phyloP scores from a whole-genome alignment of 1,140 invertebrate species.

The Lasioglossum albipes region DNA sequence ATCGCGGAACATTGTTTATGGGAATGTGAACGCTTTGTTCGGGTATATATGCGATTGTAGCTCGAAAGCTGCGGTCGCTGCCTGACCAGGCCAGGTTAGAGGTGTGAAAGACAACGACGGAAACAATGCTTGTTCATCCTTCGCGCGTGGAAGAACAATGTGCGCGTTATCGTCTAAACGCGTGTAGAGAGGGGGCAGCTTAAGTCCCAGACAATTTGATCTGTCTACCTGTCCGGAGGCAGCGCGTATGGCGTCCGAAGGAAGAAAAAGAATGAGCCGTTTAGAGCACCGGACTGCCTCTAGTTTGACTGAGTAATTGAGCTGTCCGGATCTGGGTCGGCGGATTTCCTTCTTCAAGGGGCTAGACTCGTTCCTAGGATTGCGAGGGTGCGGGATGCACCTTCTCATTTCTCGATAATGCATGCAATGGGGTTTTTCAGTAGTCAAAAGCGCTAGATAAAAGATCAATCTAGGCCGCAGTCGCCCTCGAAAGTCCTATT shows the following conservation, averaged over 20 bases:
- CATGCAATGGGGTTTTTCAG: too few species aligned
- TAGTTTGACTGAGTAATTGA: background rate
- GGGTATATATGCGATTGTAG: background rate
- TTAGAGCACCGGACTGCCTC: background rate
- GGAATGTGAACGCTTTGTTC: slow-evolving; percentile 19
- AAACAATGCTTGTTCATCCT: background rate
- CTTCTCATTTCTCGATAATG: too few species aligned
- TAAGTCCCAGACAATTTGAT: background rate
- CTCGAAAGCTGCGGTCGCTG: background rate
- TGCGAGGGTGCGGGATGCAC: too few species aligned
- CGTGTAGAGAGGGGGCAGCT: background rate
- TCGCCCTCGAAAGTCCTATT: too few species aligned
- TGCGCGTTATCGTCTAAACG: background rate
- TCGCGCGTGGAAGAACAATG: background rate
- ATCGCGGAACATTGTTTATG: background rate
- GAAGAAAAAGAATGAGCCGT: background rate
- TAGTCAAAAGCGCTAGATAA: too few species aligned
- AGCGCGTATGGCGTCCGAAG: background rate
- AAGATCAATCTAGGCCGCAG: too few species aligned
- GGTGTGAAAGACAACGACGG: background rate
- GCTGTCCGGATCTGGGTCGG: background rate
- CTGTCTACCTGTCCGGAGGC: background rate
- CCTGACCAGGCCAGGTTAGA: background rate
- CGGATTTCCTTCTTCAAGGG: background rate
- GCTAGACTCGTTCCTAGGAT: too few species aligned